Conservation (phyloP, 64 coral and sea anemone genomes). For the Anthopleura sola region DNA sequence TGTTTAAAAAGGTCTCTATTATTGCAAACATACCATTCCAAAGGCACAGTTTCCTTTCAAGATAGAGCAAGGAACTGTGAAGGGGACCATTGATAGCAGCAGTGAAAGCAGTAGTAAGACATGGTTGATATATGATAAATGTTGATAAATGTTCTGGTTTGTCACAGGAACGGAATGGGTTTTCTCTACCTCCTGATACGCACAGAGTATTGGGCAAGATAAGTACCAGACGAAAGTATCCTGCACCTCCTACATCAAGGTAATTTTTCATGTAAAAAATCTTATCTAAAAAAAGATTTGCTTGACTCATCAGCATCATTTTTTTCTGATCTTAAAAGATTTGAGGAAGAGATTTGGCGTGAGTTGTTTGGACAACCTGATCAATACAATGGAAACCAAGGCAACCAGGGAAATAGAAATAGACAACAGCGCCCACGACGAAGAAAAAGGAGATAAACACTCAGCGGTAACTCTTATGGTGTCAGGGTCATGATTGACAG, state of each 20-base stretch:
- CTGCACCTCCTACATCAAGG: not conserved
- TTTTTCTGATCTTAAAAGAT: conserved; percentile 18
- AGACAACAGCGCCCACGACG: conserved; percentile 1
- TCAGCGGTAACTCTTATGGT: not conserved
- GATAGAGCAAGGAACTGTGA: too few species aligned
- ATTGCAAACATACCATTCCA: too few species aligned
- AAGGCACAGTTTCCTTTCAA: too few species aligned
- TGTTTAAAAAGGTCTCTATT: too few species aligned
- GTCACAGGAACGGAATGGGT: conserved; percentile 7
- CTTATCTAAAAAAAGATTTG: not conserved
- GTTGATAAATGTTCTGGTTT: not conserved
- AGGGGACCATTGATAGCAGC: too few species aligned
- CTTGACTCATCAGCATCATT: not conserved
- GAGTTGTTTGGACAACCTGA: conserved; percentile 20
- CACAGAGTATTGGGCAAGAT: not conserved
- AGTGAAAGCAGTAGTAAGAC: too few species aligned
- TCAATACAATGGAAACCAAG: not conserved
- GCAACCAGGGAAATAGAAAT: not conserved
- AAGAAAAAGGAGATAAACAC: not conserved
- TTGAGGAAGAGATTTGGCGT: conserved; percentile 39
- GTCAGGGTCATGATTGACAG: not conserved
- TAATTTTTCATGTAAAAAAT: not conserved
- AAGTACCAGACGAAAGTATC: not conserved
- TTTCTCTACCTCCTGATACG: not conserved
- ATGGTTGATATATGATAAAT: too few species aligned